Evolutionary conservation across 2,113 vertebrate genomes (phyloP).

Genomic region (Eonycteris spelaea): DNA sequence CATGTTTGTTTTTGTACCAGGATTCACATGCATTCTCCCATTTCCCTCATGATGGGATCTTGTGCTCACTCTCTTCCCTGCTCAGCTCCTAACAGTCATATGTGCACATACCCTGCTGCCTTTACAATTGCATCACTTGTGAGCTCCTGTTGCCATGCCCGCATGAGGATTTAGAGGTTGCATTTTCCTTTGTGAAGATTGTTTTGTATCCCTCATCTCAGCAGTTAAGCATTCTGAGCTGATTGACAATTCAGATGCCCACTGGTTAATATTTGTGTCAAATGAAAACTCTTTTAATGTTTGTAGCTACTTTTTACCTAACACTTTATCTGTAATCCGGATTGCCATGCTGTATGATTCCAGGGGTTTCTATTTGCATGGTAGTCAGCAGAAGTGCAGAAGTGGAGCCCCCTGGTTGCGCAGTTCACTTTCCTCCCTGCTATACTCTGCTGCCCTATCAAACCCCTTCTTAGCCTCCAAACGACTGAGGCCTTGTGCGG

Average conservation of each 20-base stretch:
- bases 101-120: neutral
- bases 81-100: neutral
- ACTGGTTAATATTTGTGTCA: neutral
- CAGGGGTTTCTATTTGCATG: neutral
- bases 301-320: neutral
- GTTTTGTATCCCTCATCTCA: neutral
- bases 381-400: neutral
- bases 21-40: neutral
- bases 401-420: neutral
- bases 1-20: neutral
- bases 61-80: neutral
- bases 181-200: neutral
- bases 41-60: neutral
- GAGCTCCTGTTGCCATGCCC: neutral
- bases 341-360: rapidly evolving
- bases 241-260: neutral
- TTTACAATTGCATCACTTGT: neutral
- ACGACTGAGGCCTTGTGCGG: neutral
- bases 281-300: neutral
- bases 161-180: neutral
- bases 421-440: neutral
- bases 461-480: rapidly evolving
- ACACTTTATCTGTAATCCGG: neutral
- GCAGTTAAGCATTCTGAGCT: neutral
- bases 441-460: neutral